Percentiles rank a stretch among this genome's conserved stretches.
phyloP scores from a whole-genome alignment of 2,797 vertebrate species.

The Sebastes trivittatus region DNA sequence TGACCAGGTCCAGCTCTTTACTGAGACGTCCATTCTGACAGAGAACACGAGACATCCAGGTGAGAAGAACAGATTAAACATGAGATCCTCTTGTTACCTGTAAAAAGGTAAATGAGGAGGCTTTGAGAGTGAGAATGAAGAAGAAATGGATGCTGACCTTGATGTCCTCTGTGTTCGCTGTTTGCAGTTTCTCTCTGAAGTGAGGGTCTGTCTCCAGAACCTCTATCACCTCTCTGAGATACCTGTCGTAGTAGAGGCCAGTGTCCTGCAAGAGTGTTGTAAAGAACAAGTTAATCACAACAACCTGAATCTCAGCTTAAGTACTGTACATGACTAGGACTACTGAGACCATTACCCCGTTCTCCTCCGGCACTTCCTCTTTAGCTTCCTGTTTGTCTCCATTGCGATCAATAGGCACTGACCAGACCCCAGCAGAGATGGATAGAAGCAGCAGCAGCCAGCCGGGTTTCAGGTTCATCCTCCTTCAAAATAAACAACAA shows the following conservation, averaged over 20 bases:
- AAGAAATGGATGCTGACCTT: slow-evolving; percentile 77
- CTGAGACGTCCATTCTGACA: slow-evolving; percentile 89
- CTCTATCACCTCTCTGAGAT: slow-evolving; percentile 92
- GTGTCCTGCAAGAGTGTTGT: slow-evolving; percentile 83
- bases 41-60: background rate
- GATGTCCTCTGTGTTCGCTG: slow-evolving; percentile 91
- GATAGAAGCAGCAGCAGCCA: slow-evolving; percentile 67
- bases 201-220: slow-evolving; percentile 92
- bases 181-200: slow-evolving; percentile 93
- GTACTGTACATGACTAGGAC: background rate
- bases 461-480: slow-evolving; percentile 63
- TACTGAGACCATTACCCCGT: slow-evolving; percentile 56
- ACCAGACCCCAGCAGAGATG: slow-evolving; percentile 62
- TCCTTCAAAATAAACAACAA: slow-evolving; percentile 41
- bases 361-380: slow-evolving; percentile 79
- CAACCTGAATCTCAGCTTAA: background rate
- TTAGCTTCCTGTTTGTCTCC: slow-evolving; percentile 58
- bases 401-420: slow-evolving; percentile 81
- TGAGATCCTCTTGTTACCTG: background rate
- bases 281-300: background rate
- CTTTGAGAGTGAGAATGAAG: background rate
- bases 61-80: background rate
- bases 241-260: slow-evolving; percentile 91
- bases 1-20: slow-evolving; percentile 91
- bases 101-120: background rate